phyloP scores from a whole-genome alignment of 2,888 invertebrate species.

The Aleiodes leptofemur region DNA sequence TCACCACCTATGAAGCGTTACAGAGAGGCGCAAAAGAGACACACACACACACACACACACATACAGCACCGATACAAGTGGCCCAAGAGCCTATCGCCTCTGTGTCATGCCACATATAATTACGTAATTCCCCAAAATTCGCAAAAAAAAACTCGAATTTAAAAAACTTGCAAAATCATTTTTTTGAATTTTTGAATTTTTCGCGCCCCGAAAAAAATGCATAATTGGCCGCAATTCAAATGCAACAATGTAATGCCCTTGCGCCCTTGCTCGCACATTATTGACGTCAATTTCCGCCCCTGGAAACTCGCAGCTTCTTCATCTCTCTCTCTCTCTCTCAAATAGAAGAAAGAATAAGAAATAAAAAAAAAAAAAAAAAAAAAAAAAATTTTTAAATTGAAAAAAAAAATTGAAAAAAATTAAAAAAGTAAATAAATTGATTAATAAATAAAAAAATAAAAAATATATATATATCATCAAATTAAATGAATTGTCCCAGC shows the following conservation, averaged over 20 bases:
- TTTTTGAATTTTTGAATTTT: neutral
- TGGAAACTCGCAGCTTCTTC: neutral
- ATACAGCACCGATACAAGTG: slow-evolving; percentile 14
- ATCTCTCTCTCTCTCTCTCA: slow-evolving; percentile 9
- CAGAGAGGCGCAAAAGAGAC: neutral
- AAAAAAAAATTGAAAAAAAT: no score
- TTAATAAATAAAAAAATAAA: no score
- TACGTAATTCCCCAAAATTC: neutral
- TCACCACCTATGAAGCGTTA: slow-evolving; percentile 19
- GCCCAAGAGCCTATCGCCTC: slow-evolving; percentile 8
- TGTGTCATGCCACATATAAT: neutral
- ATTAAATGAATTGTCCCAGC: no score
- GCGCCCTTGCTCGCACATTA: neutral
- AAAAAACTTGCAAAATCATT: no score
- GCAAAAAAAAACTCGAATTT: neutral
- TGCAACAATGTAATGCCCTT: no score
- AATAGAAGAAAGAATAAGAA: no score
- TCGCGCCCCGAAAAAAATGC: neutral
- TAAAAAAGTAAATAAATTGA: no score
- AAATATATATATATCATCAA: no score
- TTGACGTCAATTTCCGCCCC: slow-evolving; percentile 19
- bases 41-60: no score
- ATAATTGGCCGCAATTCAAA: neutral
- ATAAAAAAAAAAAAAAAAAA: no score
- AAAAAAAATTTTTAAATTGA: no score